Evolutionary conservation across 2,888 invertebrate genomes (phyloP).

Genomic region (Camptogramma bilineatum): DNA sequence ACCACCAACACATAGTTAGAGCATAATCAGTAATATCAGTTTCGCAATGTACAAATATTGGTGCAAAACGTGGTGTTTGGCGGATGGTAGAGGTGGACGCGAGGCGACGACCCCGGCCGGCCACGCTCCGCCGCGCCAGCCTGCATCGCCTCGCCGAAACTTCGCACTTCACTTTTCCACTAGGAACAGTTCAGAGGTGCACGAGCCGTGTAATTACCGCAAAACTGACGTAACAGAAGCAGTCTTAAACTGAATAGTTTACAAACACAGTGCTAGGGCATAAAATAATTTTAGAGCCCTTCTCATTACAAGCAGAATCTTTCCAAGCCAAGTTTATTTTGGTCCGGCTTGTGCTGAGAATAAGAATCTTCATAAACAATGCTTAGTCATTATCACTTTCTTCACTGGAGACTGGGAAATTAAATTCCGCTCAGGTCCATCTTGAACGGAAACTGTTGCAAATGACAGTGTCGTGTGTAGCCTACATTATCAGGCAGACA

Average conservation of each 20-base stretch:
- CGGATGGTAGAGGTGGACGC: constrained; percentile 44
- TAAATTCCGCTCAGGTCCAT: constrained; percentile 36
- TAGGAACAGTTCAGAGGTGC: constrained; percentile 74
- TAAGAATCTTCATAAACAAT: constrained; percentile 10
- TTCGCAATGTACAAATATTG: constrained; percentile 21
- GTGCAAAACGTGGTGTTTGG: constrained; percentile 28
- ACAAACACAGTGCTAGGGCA: constrained; percentile 18
- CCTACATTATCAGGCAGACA: constrained; percentile 57
- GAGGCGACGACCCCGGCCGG: constrained; percentile 76
- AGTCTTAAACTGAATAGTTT: constrained; percentile 49
- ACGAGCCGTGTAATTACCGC: constrained; percentile 81
- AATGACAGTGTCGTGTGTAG: constrained; percentile 62
- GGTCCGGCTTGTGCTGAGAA: not conserved
- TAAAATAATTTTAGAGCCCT: not conserved
- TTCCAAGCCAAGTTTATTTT: not conserved
- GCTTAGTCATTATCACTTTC: constrained; percentile 37
- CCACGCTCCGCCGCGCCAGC: constrained; percentile 72
- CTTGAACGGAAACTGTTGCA: constrained; percentile 47
- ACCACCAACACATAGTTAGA: not conserved
- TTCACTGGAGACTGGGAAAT: constrained; percentile 28
- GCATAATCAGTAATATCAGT: constrained; percentile 15
- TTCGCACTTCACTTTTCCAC: constrained; percentile 84
- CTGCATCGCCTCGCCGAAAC: constrained; percentile 79
- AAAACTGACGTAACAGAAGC: constrained; percentile 73
- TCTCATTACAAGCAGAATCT: not conserved